Evolutionary conservation across 2,113 vertebrate species (phyloP), one percentile per base, ranked within the genome.

Genomic region (Clupea harengus): DNA sequence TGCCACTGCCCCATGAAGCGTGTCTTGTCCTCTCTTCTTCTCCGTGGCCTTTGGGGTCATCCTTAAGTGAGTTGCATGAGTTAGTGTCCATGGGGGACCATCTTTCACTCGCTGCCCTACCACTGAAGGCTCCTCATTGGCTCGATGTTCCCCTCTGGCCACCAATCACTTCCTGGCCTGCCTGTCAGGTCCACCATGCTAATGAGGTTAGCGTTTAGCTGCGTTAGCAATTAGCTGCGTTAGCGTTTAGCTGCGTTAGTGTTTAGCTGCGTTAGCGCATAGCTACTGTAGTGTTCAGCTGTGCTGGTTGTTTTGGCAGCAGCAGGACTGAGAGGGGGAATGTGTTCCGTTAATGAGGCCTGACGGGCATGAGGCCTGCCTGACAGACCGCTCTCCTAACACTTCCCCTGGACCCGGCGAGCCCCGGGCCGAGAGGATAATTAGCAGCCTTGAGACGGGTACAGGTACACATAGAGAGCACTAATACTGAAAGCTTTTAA

Each of bases 271-370:
- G 47, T 8, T 49, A 49, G 47, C 47, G 47, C 0, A 11, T 49
- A 49, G 47, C 44, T 57, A 54, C 20, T 60, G 15, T 9, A 18
- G 60, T 15, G 44, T 86, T 86, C 64, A 78, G 83, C 81, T 50
- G 17, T 75, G 83, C 54, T 82, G 89, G 81, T 88, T 87, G 85
- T 84, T 88, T 84, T 83, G 49, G 57, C 44, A 60, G 8, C 32
- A n/a, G 28, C 44, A 18, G 78, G 44, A 54, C 39, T 88, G 47
- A 89, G 87, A 89, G 84, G 50, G 87, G 81, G 83, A 85, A 85
- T 84, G 84, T 89, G 87, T 86, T 89, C 78, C 52, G 88, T 83
- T 90, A 91, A 90, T 87, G 87, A 88, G 83, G 84, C 88, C 85
- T 88, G 88, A 88, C 87, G 88, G 72, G 78, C 75, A 18, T 67